These are phyloP conservation scores for Drosophila carrolli DNA, from an alignment of 1,140 invertebrate species.

Conservation along the genomic window DNA sequence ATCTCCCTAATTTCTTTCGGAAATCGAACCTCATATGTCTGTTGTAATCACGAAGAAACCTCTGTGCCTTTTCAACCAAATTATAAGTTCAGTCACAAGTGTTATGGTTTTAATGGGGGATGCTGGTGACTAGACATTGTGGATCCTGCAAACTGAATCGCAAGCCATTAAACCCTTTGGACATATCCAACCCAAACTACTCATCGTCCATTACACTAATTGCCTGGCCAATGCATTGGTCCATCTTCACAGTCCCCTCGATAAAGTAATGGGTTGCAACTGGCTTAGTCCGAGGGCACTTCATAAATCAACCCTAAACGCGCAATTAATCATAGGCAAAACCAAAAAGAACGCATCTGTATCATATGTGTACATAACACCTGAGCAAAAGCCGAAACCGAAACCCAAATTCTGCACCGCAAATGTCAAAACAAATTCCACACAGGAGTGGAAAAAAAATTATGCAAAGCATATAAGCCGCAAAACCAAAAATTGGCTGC, in stretches of 20 bases:
- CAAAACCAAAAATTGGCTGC: constrained; percentile 81
- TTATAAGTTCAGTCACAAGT: not conserved
- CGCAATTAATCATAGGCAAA: constrained; percentile 69
- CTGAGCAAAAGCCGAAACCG: constrained; percentile 47
- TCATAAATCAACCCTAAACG: constrained; percentile 66
- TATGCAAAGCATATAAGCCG: constrained; percentile 64
- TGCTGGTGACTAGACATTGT: not conserved
- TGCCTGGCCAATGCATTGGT: constrained; percentile 45
- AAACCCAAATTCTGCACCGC: constrained; percentile 51
- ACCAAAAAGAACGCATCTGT: constrained; percentile 14
- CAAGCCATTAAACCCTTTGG: not conserved
- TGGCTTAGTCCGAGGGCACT: constrained; percentile 42
- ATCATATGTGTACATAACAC: constrained; percentile 50
- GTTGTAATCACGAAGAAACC: not conserved
- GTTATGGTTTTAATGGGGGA: not conserved
- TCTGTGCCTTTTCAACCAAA: not conserved
- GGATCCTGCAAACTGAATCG: not conserved
- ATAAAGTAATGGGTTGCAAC: constrained; percentile 27
- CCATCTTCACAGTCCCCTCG: constrained; percentile 20
- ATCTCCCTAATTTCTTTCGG: too few species aligned
- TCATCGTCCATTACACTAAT: constrained; percentile 64
- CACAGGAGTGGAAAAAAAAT: constrained; percentile 33
- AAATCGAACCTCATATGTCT: not conserved
- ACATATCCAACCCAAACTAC: constrained; percentile 4
- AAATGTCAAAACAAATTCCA: constrained; percentile 61